Evolutionary conservation across 2,888 invertebrate species (phyloP), one percentile per base, ranked within the genome.

Genomic region (Lingula anatina): DNA sequence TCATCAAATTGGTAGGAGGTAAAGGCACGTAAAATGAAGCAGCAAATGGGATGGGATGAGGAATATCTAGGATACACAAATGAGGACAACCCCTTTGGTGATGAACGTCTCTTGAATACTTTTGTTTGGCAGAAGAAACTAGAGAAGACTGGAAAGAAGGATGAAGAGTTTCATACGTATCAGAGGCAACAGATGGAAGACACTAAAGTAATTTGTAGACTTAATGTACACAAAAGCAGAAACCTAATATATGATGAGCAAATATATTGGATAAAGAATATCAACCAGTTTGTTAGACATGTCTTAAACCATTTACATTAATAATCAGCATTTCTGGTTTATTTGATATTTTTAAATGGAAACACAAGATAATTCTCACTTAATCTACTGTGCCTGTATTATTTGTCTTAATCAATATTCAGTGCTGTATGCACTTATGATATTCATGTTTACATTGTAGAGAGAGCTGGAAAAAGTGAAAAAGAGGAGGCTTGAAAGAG

Each of bases 91-190:
- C 99, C 99, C 0, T 99, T 97, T 76, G 97, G 97, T 0, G 99
- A 99, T 81, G 90, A 90, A 0, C 92, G 93, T 65, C 83, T 99
- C 36, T 83, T 95, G 4, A 88, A 95, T 28, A 90, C 93, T 0
- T 99, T 99, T 78, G 90, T 95, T 0, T 99, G 99, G 99, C 83
- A 83, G 23, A 97, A 97, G 78, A 99, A 99, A 75, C 80, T 96
- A 43, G 88, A 94, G 50, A 90, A 92, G 66, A 93, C 96, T 70
- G 99, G 97, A 0, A 80, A 92, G 1, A 84, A 85, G 44, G 57
- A 61, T 12, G 62, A 62, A 15, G 88, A 92, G 61, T 79, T 95
- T 0, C 92, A 94, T 64, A 83, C 84, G 20, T 79, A 87, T 46
- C 92, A 90, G 65, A 82, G 90, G 39, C 84, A 86, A 61, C 94